These are phyloP conservation scores for Globicephala melas DNA, from an alignment of 2,113 vertebrate species.

Conservation along the genomic window DNA sequence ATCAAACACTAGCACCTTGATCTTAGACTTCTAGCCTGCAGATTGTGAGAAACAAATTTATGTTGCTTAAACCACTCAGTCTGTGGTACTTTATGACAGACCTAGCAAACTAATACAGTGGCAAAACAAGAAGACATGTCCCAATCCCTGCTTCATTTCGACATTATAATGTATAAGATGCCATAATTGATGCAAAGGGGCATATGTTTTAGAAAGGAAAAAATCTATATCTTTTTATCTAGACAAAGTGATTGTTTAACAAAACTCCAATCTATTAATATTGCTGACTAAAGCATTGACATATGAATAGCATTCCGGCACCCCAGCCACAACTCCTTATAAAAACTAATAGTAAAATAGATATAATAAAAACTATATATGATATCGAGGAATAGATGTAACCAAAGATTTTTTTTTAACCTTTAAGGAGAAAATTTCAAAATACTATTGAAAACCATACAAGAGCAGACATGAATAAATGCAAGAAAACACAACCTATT, in stretches of 20 bases:
- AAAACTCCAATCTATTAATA: neutral
- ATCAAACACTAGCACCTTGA: neutral
- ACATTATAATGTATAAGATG: neutral
- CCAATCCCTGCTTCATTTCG: neutral
- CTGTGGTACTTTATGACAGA: neutral
- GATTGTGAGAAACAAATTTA: neutral
- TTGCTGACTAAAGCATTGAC: neutral
- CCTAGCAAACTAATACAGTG: neutral
- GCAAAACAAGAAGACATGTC: neutral
- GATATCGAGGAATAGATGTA: neutral
- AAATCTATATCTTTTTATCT: neutral
- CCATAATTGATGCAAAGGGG: fast-evolving
- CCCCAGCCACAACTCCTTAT: neutral
- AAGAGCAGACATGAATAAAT: neutral
- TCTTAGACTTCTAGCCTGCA: neutral
- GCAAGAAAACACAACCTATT: neutral
- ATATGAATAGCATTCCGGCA: neutral
- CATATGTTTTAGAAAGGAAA: neutral
- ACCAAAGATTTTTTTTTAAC: neutral
- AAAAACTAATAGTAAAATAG: neutral
- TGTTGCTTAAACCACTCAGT: neutral
- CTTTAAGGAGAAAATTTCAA: neutral
- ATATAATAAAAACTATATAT: neutral
- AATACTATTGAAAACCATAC: neutral
- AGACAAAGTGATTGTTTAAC: neutral